These are phyloP conservation scores for Lucilia cuprina DNA, from an alignment of 1,140 invertebrate genomes.

Conservation along the genomic window DNA sequence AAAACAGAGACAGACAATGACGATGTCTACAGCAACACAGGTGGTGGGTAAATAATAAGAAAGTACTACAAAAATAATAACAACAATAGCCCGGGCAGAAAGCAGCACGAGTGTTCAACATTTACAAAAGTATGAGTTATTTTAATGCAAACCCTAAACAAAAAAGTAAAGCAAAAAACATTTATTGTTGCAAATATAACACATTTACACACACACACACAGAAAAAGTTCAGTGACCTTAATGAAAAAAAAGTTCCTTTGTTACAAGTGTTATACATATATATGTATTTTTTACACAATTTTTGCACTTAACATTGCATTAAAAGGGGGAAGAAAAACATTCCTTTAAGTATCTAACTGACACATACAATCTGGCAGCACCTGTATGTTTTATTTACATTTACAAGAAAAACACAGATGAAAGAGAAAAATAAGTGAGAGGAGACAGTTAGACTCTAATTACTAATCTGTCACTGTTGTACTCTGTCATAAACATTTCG, in stretches of 20 bases:
- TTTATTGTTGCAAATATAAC: neutral
- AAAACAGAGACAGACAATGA: neutral
- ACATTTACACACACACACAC: neutral
- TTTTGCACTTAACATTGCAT: no score
- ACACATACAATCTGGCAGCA: no score
- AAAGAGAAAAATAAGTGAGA: no score
- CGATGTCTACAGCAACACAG: neutral
- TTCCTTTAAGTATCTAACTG: no score
- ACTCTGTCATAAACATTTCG: no score
- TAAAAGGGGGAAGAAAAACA: no score
- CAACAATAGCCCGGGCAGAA: neutral
- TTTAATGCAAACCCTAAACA: conserved; percentile 2
- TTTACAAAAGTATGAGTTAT: neutral
- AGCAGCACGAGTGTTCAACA: neutral
- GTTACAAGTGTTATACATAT: neutral
- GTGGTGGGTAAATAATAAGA: neutral
- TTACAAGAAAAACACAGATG: no score
- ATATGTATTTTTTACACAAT: no score
- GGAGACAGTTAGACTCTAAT: no score
- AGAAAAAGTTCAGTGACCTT: neutral
- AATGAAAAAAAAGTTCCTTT: neutral
- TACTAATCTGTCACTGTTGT: no score
- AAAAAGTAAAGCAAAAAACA: neutral
- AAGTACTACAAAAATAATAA: neutral
- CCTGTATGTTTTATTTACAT: no score